Conservation (phyloP, 2,797 vertebrate species). For the Knipowitschia caucasica region DNA sequence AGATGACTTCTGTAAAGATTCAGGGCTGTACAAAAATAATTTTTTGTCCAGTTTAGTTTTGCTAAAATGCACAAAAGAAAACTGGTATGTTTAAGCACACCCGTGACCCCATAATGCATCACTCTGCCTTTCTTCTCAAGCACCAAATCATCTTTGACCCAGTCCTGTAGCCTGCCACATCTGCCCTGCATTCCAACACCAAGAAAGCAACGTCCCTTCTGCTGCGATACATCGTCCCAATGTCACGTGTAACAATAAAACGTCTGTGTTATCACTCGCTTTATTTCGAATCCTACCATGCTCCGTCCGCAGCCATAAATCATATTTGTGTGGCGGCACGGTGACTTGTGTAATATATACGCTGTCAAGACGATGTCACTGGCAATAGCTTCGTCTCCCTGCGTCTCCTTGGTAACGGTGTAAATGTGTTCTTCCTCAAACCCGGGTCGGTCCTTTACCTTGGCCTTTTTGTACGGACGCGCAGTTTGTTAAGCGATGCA, state of each 20-base stretch:
- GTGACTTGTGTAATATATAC: conserved; percentile 10
- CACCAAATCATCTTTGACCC: conserved; percentile 9
- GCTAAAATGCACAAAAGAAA: too few species aligned
- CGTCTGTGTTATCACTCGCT: conserved; percentile 35
- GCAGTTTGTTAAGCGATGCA: too few species aligned
- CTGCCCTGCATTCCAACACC: conserved; percentile 12
- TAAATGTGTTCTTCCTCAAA: conserved; percentile 24
- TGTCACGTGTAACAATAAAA: conserved; percentile 31
- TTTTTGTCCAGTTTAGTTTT: too few species aligned
- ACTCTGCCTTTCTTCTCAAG: not conserved
- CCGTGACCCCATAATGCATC: not conserved
- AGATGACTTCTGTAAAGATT: too few species aligned
- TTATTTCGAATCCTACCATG: conserved; percentile 34
- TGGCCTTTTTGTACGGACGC: too few species aligned
- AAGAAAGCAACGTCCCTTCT: conserved; percentile 12
- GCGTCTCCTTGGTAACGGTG: conserved; percentile 32
- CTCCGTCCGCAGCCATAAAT: conserved; percentile 27
- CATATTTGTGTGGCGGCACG: conserved; percentile 16
- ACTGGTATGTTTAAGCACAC: too few species aligned
- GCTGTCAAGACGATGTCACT: conserved; percentile 24
- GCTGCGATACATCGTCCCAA: conserved; percentile 27
- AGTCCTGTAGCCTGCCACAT: not conserved
- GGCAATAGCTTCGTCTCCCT: conserved; percentile 12
- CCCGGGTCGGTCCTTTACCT: conserved; percentile 7
- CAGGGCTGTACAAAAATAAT: too few species aligned